Base-by-base conservation (phyloP, 2,113 vertebrate genomes). In the Phyllopteryx taeniolatus region DNA sequence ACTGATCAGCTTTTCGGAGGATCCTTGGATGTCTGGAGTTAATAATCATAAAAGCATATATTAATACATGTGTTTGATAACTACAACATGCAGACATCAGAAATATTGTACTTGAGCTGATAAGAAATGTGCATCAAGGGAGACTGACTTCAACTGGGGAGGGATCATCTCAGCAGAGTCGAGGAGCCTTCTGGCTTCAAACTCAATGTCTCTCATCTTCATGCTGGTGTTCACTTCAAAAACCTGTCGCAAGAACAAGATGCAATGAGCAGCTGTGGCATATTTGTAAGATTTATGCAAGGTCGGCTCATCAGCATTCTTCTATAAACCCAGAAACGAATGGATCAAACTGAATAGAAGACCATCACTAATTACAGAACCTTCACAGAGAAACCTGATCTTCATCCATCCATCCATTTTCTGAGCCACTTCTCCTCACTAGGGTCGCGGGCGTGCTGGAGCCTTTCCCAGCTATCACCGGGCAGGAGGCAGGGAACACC, bases 201-300 rank as follows among this genome's bases (percentile, higher is more conserved):
- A 78, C 51, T 73, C 67, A 73, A 60, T 5, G 22, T 70, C 76
- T 19, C 53, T 66, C 67, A 53, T 66, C 44, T 74, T 74, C 53
- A 70, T 60, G 35, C 68, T 61, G 54, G 19, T 74, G 72, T 67
- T 79, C 56, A 68, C 56, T 1, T 47, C 27, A 14, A 27, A 71
- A 19, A 61, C 68, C 62, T 74, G 63, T 54, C 72, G 51, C 44
- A 67, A 54, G 44, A 59, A 22, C 47, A 17, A 44, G 11, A 62
- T 19, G 10, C 1, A 31, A 60, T 51, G 9, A 61, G 54, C n/a
- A 53, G 15, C 33, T 46, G 4, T 17, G 31, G 59, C 33, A 35
- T 27, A 20, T 66, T 39, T 31, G 15, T 27, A 47, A 20, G n/a
- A 56, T n/a, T 42, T 20, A 27, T 43, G 5, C 17, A 13, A 56